Percentiles rank a stretch among this genome's conserved stretches.
Conservation (phyloP, 2,888 invertebrate genomes). For the Chymomyza amoena region DNA sequence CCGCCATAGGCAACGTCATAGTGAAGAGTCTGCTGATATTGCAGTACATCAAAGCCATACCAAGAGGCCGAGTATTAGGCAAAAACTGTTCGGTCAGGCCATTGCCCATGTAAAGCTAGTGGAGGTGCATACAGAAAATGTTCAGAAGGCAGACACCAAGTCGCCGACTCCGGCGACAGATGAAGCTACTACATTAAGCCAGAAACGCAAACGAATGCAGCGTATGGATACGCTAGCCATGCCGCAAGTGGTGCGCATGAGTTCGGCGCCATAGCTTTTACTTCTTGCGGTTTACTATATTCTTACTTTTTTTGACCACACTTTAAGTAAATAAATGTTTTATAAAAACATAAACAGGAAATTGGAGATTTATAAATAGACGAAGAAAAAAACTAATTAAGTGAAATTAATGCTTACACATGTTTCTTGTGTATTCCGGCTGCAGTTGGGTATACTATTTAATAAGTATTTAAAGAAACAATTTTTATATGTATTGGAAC, state of each 20-base stretch:
- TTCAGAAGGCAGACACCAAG: constrained; percentile 13
- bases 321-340: constrained; percentile 33
- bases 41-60: constrained; percentile 48
- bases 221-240: constrained; percentile 29
- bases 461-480: neutral
- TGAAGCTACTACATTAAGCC: neutral
- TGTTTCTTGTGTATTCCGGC: neutral
- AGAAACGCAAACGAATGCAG: constrained; percentile 24
- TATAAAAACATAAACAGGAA: constrained; percentile 45
- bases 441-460: neutral
- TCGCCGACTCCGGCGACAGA: neutral
- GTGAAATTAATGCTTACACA: neutral
- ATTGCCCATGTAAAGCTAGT: constrained; percentile 52
- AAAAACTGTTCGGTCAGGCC: constrained; percentile 72
- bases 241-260: constrained; percentile 38
- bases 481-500: neutral
- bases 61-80: constrained; percentile 71
- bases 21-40: constrained; percentile 27
- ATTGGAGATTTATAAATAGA: constrained; percentile 33
- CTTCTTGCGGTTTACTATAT: too few relatives aligned
- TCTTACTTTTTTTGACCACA: neutral
- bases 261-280: constrained; percentile 28
- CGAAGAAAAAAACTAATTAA: constrained; percentile 31
- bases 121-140: constrained; percentile 45
- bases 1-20: constrained; percentile 52